Conservation (phyloP, 2,888 invertebrate species). For the Alitta virens region DNA sequence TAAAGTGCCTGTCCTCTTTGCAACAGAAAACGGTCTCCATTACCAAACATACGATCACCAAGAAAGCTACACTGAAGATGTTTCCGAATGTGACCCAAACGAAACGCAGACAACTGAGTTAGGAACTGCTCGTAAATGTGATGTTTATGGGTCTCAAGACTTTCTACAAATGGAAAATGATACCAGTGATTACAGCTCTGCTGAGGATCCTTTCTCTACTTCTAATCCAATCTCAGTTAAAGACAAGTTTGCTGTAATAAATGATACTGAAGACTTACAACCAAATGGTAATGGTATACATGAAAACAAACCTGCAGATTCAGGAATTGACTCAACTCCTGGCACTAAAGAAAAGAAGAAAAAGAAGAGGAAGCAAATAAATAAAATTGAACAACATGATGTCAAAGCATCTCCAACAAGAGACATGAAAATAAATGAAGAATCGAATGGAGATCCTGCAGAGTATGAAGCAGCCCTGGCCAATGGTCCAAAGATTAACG, state of each 20-base stretch:
- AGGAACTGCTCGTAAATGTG: constrained; percentile 40
- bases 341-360: background rate
- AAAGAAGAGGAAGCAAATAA: background rate
- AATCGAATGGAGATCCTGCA: too few species aligned
- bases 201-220: constrained; percentile 40
- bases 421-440: too few species aligned
- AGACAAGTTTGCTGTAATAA: background rate
- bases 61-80: background rate
- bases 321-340: background rate
- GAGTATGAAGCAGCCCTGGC: too few species aligned
- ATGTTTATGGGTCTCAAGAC: constrained; percentile 40
- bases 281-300: background rate
- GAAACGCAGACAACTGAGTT: background rate
- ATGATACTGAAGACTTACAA: background rate
- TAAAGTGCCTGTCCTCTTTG: constrained; percentile 49
- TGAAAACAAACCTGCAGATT: background rate
- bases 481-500: too few species aligned
- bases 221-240: constrained; percentile 41
- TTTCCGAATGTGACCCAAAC: constrained; percentile 1
- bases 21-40: constrained; percentile 47
- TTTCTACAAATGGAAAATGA: constrained; percentile 36
- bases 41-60: constrained; percentile 31
- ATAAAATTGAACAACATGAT: background rate
- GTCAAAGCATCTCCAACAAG: too few species aligned
- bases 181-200: constrained; percentile 51